Evolutionary conservation across 2,797 vertebrate genomes (phyloP).

Genomic region (Anas bahamensis): DNA sequence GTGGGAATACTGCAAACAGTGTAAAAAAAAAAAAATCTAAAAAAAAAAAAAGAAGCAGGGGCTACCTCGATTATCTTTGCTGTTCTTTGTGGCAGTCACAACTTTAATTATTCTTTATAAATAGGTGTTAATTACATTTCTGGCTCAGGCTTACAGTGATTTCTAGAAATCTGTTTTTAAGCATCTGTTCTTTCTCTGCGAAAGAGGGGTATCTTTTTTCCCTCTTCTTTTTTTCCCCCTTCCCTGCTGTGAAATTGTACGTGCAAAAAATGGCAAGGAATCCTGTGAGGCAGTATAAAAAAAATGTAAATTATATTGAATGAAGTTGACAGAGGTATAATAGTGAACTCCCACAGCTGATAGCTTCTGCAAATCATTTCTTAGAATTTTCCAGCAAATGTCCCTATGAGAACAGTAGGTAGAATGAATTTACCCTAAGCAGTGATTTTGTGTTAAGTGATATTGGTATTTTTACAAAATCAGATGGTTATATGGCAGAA

Average conservation of each 20-base stretch:
- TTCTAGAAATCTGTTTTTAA: conserved; percentile 83
- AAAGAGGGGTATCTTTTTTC: conserved; percentile 38
- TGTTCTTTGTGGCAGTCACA: conserved; percentile 84
- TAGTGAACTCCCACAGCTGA: conserved; percentile 80
- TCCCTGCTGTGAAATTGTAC: conserved; percentile 79
- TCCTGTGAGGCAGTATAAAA: conserved; percentile 75
- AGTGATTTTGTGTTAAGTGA: conserved; percentile 75
- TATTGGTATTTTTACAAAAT: conserved; percentile 72
- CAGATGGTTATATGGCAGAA: conserved; percentile 62
- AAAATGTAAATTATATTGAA: conserved; percentile 82
- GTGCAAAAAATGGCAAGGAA: conserved; percentile 79
- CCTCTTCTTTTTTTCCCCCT: neutral
- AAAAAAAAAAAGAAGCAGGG: conserved; percentile 52
- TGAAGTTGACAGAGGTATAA: conserved; percentile 80
- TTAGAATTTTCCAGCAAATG: conserved; percentile 80
- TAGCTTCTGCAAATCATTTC: conserved; percentile 78
- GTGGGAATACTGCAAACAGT: conserved; percentile 87
- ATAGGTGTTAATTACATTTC: conserved; percentile 89
- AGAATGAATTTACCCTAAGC: conserved; percentile 77
- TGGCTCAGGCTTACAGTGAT: conserved; percentile 81
- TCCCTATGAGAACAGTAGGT: conserved; percentile 74
- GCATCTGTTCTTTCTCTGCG: conserved; percentile 80
- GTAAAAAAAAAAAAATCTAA: conserved; percentile 54
- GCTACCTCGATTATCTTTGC: conserved; percentile 84
- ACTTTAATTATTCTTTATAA: conserved; percentile 88